Percentiles rank a stretch among this genome's conserved stretches.
Evolutionary conservation across 2,113 vertebrate species (phyloP).

Genomic region (Zeus faber): DNA sequence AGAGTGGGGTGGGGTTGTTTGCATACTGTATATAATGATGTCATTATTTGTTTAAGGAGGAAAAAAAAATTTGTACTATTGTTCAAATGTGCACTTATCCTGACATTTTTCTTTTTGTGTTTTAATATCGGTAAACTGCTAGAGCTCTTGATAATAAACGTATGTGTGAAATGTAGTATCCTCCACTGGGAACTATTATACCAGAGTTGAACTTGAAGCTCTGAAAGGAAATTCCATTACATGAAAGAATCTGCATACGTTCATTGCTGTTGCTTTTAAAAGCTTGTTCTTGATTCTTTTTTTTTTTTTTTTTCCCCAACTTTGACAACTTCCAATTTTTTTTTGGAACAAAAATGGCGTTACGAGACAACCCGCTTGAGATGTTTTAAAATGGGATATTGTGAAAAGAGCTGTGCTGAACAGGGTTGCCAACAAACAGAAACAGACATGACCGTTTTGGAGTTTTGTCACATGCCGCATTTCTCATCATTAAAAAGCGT

Average conservation of each 20-base stretch:
- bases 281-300: too few species aligned
- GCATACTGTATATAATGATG: constrained; percentile 70
- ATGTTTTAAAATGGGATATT: too few species aligned
- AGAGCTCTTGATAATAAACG: constrained; percentile 64
- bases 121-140: constrained; percentile 58
- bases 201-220: constrained; percentile 27
- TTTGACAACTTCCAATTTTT: too few species aligned
- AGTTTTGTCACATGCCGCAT: too few species aligned
- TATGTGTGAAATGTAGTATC: constrained; percentile 54
- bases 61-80: constrained; percentile 68
- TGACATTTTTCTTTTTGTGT: constrained; percentile 59
- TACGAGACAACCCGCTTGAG: too few species aligned
- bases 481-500: too few species aligned
- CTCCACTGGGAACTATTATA: constrained; percentile 13
- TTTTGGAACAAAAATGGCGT: not conserved
- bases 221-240: constrained; percentile 31
- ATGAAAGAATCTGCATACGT: too few species aligned
- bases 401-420: too few species aligned
- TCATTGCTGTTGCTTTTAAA: too few species aligned
- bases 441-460: too few species aligned
- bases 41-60: constrained; percentile 59
- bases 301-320: not conserved
- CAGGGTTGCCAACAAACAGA: too few species aligned
- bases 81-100: constrained; percentile 69
- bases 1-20: constrained; percentile 23